These are phyloP conservation scores for Maniola jurtina DNA, from an alignment of 1,140 invertebrate genomes.

Conservation along the genomic window DNA sequence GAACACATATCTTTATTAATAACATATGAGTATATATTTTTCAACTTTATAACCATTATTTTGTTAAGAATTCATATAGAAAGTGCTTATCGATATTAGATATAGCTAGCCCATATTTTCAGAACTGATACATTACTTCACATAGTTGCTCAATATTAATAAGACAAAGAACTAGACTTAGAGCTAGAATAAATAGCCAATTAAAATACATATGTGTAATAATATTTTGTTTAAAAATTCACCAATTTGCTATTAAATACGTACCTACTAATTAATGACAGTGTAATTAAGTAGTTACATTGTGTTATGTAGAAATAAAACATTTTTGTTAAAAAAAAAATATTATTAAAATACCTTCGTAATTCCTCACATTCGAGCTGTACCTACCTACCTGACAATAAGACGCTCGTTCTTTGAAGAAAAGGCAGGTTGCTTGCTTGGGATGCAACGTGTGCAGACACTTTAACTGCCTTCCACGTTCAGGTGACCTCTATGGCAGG, in stretches of 20 bases:
- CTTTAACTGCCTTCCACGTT: too few relatives aligned
- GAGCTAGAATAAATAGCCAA: constrained; percentile 26
- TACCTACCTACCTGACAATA: too few relatives aligned
- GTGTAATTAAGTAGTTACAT: too few relatives aligned
- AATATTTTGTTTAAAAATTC: constrained; percentile 19
- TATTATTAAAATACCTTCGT: too few relatives aligned
- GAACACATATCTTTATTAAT: too few relatives aligned
- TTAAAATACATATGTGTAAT: constrained; percentile 16
- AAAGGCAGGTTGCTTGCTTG: too few relatives aligned
- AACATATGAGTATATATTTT: not conserved
- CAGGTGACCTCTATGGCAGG: too few relatives aligned
- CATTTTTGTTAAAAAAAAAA: not conserved
- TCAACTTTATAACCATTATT: not conserved
- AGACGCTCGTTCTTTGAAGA: too few relatives aligned
- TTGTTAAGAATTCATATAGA: not conserved
- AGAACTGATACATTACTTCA: constrained; percentile 34
- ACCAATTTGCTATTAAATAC: constrained; percentile 10
- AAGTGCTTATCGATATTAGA: not conserved
- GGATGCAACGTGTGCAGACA: too few relatives aligned
- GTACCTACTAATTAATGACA: constrained; percentile 10
- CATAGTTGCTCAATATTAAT: constrained; percentile 42
- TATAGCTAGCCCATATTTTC: constrained; percentile 14
- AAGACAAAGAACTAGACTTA: constrained; percentile 16
- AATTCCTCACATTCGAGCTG: too few relatives aligned
- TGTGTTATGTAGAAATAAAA: constrained; percentile 19